These are phyloP conservation scores for Eueremaeus valkanovi DNA, from an alignment of 2,888 invertebrate species.

Conservation along the genomic window DNA sequence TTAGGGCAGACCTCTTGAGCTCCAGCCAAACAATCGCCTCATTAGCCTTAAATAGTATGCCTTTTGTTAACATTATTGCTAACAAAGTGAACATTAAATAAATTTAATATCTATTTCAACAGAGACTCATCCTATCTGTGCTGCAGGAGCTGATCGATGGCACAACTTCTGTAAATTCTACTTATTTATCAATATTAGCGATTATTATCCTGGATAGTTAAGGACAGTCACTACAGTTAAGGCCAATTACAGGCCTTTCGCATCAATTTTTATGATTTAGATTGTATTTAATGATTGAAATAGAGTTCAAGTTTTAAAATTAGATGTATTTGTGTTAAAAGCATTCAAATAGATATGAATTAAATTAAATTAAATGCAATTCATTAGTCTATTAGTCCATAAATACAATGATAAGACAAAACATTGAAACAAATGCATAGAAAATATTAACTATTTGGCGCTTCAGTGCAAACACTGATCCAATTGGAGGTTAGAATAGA, in stretches of 20 bases:
- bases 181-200: too few relatives aligned
- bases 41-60: not conserved
- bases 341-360: not conserved
- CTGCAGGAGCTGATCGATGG: not conserved
- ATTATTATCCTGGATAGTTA: not conserved
- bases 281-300: not conserved
- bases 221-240: not conserved
- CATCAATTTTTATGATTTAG: too few relatives aligned
- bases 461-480: not conserved
- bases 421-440: not conserved
- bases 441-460: slow-evolving; percentile 3
- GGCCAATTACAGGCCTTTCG: not conserved
- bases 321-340: not conserved
- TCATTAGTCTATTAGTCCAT: not conserved
- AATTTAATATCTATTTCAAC: not conserved
- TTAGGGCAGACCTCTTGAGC: slow-evolving; percentile 12
- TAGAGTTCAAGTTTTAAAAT: not conserved
- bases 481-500: not conserved
- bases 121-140: not conserved
- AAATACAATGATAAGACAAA: not conserved
- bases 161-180: not conserved
- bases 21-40: not conserved
- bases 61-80: not conserved
- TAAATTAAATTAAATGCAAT: too few relatives aligned
- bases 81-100: not conserved